Base-by-base conservation (phyloP, 2,888 invertebrate species). In the Caenorhabditis imperialis region DNA sequence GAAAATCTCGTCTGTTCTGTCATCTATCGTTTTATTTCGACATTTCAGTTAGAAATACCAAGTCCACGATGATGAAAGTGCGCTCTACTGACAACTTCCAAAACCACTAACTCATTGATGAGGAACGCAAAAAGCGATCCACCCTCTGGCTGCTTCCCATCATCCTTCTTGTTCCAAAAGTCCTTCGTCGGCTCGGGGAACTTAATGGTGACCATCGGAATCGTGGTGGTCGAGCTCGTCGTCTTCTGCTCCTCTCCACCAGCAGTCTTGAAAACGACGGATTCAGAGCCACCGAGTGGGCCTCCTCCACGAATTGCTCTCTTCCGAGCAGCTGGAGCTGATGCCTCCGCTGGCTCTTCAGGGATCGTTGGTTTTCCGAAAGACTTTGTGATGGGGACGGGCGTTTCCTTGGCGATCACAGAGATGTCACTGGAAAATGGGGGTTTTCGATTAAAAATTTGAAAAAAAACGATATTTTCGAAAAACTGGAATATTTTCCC, bases 301-400 rank as follows among this genome's bases (percentile, higher is more conserved):
- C 81, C 81, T 35, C 81, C 81, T 0, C 81, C 81, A 25, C 79
- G 77, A 47, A 79, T 81, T 10, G 79, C 77, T 1, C 81, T 62
- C 40, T 81, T 81, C 10, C 79, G 54, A 5, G 77, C 77, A 25
- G 57, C 54, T 20, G 60, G 22, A 7, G 30, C 25, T 1, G 12
- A 51, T 6, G 35, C 33, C 5, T 25, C 44, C 1, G 45, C 16
- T n/a, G 40, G 22, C 0, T 12, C 37, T 1, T 25, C 12, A 7
- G 23, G n/a, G 22, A 50, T 50, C 12, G n/a, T 37, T 18, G 33
- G n/a, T 14, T 33, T 8, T 0, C 53, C 45, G 3, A 30, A 14
- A 6, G 38, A 14, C 18, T 61, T 65, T 4, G 35, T 12, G 0
- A 40, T 20, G 4, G 65, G 51, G 6, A 51, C 51, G 10, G 73